These are phyloP conservation scores for Stichopus chloronotus DNA, from an alignment of 35 echinoderm and acorn worm genomes.

Conservation along the genomic window DNA sequence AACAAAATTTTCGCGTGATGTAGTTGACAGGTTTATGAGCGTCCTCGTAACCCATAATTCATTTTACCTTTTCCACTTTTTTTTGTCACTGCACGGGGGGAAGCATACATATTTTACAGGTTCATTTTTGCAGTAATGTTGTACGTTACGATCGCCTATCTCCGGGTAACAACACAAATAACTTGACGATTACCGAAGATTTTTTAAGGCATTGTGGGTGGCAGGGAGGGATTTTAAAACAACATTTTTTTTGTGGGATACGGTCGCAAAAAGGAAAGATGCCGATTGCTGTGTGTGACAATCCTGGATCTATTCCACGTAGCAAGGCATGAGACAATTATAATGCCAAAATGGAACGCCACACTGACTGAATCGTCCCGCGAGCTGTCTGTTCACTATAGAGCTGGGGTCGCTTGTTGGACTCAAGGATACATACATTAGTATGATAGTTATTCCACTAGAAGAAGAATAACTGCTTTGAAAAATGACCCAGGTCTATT, in stretches of 20 bases:
- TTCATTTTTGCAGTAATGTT: constrained; percentile 48
- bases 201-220: constrained; percentile 45
- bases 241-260: constrained; percentile 29
- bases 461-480: no score
- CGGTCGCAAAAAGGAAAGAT: neutral
- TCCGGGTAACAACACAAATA: constrained; percentile 38
- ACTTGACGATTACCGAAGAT: constrained; percentile 20
- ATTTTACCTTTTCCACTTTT: neutral
- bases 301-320: no score
- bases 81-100: neutral
- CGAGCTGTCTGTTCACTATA: no score
- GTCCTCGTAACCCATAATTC: constrained; percentile 40
- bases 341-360: neutral
- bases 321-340: neutral
- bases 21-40: constrained; percentile 22
- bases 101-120: constrained; percentile 24
- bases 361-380: neutral
- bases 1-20: constrained; percentile 23
- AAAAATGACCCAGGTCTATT: no score
- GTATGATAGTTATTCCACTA: no score
- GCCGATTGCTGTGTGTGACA: neutral
- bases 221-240: constrained; percentile 44
- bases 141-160: constrained; percentile 15
- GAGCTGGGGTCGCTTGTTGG: no score
- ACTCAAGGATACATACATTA: no score